phyloP scores from a whole-genome alignment of 2,113 vertebrate genomes.

The Semnornis frantzii region DNA sequence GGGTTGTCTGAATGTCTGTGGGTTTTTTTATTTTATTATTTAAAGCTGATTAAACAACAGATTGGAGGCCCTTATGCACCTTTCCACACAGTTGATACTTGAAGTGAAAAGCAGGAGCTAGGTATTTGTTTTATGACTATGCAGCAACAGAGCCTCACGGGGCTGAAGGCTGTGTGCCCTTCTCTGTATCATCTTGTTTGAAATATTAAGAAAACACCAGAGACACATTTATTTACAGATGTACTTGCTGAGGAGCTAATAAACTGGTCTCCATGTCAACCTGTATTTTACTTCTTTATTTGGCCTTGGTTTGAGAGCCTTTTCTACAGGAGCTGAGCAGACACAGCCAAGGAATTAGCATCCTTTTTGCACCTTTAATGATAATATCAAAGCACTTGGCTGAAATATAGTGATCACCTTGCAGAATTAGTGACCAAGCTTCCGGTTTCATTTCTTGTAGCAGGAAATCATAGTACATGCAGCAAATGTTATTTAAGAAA shows the following conservation, averaged over 20 bases:
- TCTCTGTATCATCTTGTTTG: background rate
- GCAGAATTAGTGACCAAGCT: background rate
- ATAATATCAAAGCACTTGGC: background rate
- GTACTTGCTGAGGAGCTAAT: constrained; percentile 13
- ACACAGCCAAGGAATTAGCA: background rate
- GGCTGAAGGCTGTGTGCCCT: constrained; percentile 16
- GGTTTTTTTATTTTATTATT: constrained; percentile 17
- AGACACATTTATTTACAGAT: constrained; percentile 33
- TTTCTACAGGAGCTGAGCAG: background rate
- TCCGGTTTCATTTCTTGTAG: background rate
- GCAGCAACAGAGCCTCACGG: background rate
- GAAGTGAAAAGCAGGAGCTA: background rate
- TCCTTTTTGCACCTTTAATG: background rate
- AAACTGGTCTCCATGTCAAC: constrained; percentile 34
- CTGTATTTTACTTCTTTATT: constrained; percentile 24
- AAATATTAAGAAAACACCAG: background rate
- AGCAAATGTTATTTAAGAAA: background rate
- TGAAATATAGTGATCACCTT: background rate
- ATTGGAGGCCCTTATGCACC: constrained; percentile 28
- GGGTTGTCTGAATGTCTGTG: constrained; percentile 35
- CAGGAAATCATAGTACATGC: background rate
- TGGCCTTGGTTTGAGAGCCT: background rate
- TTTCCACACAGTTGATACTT: background rate
- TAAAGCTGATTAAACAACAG: constrained; percentile 56
- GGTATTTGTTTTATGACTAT: background rate